Evolutionary conservation across 2,888 invertebrate species (phyloP).

Genomic region (Oscheius sp.): DNA sequence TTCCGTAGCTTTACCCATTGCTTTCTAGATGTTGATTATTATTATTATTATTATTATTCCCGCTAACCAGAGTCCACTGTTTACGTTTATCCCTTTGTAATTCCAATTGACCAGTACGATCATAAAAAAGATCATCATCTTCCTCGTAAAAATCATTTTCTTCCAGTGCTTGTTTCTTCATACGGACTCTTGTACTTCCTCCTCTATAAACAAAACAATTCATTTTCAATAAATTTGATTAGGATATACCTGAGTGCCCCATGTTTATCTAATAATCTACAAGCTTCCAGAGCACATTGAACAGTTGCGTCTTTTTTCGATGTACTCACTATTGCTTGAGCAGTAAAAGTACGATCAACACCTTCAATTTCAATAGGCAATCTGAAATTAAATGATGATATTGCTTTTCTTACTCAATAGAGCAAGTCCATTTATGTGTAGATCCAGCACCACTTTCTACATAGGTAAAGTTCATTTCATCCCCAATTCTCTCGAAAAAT

Average conservation of each 20-base stretch:
- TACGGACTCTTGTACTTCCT: slow-evolving; percentile 38
- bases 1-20: slow-evolving; percentile 3
- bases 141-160: slow-evolving; percentile 88
- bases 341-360: slow-evolving; percentile 47
- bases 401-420: slow-evolving; percentile 75
- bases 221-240: not conserved
- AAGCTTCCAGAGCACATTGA: slow-evolving; percentile 91
- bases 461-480: slow-evolving; percentile 79
- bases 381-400: no score
- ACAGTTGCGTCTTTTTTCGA: slow-evolving; percentile 70
- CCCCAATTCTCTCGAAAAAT: slow-evolving; percentile 91
- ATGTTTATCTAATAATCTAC: slow-evolving; percentile 85
- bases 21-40: slow-evolving; percentile 1
- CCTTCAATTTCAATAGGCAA: slow-evolving; percentile 55
- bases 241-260: slow-evolving; percentile 78
- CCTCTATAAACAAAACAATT: slow-evolving; percentile 28
- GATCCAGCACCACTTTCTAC: slow-evolving; percentile 85
- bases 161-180: slow-evolving; percentile 50
- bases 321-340: slow-evolving; percentile 53
- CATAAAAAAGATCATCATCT: slow-evolving; percentile 93
- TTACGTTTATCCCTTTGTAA: slow-evolving; percentile 84
- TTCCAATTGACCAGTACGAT: slow-evolving; percentile 91
- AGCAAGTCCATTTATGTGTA: slow-evolving; percentile 83
- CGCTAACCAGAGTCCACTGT: slow-evolving; percentile 72
- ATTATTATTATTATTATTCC: not conserved